phyloP scores from a whole-genome alignment of 2,888 invertebrate genomes.

The Limenitis camilla region DNA sequence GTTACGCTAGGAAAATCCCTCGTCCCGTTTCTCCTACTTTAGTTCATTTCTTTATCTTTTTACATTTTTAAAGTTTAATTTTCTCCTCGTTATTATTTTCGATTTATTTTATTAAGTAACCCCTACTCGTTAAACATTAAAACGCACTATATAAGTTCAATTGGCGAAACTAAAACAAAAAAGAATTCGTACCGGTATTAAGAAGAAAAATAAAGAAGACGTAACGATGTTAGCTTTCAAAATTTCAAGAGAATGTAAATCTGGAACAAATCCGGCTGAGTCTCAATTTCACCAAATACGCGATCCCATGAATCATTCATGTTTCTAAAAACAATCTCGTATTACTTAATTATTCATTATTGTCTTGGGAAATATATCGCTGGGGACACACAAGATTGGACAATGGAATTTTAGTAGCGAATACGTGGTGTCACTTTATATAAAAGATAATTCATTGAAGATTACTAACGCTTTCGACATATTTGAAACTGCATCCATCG shows the following conservation, averaged over 20 bases:
- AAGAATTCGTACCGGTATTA: constrained; percentile 17
- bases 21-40: constrained; percentile 50
- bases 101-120: constrained; percentile 16
- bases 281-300: constrained; percentile 34
- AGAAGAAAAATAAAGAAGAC: constrained; percentile 30
- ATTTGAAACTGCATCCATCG: constrained; percentile 46
- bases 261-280: constrained; percentile 25
- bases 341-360: constrained; percentile 56
- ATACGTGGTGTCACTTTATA: constrained; percentile 60
- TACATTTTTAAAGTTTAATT: constrained; percentile 28
- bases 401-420: constrained; percentile 65
- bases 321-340: constrained; percentile 67
- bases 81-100: constrained; percentile 30
- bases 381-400: constrained; percentile 58
- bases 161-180: constrained; percentile 29
- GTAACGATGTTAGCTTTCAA: constrained; percentile 17
- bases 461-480: constrained; percentile 58
- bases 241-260: constrained; percentile 19
- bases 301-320: constrained; percentile 61
- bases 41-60: constrained; percentile 27
- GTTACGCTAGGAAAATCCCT: constrained; percentile 59
- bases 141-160: constrained; percentile 21
- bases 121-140: constrained; percentile 17
- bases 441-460: constrained; percentile 59
- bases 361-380: constrained; percentile 60